phyloP scores from a whole-genome alignment of 2,888 invertebrate species.

The Xanthostigma xanthostigma region DNA sequence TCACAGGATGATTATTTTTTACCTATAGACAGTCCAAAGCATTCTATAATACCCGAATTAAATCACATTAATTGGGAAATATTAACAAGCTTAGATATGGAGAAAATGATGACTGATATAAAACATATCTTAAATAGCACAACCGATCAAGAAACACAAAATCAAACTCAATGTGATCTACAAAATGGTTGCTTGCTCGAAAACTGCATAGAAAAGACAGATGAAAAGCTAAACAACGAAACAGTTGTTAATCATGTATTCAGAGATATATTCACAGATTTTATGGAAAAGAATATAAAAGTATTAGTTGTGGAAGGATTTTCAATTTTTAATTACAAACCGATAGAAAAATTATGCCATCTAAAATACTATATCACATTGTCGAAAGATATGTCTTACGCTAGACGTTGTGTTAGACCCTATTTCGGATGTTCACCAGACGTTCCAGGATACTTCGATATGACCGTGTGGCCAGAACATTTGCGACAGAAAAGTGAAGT shows the following conservation, averaged over 20 bases:
- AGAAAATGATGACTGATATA: slow-evolving; percentile 47
- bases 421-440: slow-evolving; percentile 67
- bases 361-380: slow-evolving; percentile 60
- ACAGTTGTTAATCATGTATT: slow-evolving; percentile 7
- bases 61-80: slow-evolving; percentile 65
- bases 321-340: slow-evolving; percentile 51
- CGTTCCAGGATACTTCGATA: slow-evolving; percentile 73
- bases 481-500: slow-evolving; percentile 36
- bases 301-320: slow-evolving; percentile 65
- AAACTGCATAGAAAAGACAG: background rate
- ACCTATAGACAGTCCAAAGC: slow-evolving; percentile 46
- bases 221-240: slow-evolving; percentile 11
- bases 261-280: slow-evolving; percentile 8
- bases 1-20: slow-evolving; percentile 67
- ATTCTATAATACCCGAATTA: slow-evolving; percentile 42
- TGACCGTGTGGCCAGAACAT: slow-evolving; percentile 81
- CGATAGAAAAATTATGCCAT: slow-evolving; percentile 48
- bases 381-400: slow-evolving; percentile 47
- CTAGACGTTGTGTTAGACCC: slow-evolving; percentile 40
- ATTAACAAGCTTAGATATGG: slow-evolving; percentile 56
- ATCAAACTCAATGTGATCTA: background rate
- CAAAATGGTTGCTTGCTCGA: background rate
- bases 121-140: slow-evolving; percentile 18
- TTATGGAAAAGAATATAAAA: slow-evolving; percentile 24
- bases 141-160: background rate